A percentile compares a stretch with the other conserved stretches of the same genome.
Conservation (phyloP, 2,797 vertebrate species). For the Ctenochaetus hawaiiensis region DNA sequence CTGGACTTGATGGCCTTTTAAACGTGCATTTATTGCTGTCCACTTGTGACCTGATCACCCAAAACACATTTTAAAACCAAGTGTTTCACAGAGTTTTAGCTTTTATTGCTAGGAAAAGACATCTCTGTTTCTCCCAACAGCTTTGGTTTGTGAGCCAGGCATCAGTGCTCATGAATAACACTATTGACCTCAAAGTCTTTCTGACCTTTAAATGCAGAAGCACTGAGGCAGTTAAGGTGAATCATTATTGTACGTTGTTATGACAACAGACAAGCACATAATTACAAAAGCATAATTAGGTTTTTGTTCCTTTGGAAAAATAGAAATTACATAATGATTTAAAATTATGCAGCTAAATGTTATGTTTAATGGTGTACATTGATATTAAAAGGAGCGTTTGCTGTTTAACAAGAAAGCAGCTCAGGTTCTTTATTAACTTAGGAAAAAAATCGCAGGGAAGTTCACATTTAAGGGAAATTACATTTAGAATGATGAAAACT, state of each 20-base stretch:
- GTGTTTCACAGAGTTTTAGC: too few species aligned
- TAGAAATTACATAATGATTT: constrained; percentile 26
- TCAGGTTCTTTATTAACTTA: constrained; percentile 27
- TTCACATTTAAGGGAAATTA: constrained; percentile 37
- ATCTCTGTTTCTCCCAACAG: constrained; percentile 1
- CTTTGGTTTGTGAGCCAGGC: constrained; percentile 26
- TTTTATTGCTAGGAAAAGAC: too few species aligned
- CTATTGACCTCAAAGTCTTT: constrained; percentile 26
- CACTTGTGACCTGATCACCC: too few species aligned
- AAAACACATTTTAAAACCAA: too few species aligned
- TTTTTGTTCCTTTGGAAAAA: constrained; percentile 39
- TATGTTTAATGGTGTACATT: background rate
- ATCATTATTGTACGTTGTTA: constrained; percentile 37
- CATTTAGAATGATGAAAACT: constrained; percentile 17
- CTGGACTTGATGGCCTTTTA: too few species aligned
- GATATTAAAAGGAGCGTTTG: constrained; percentile 16
- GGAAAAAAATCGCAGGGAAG: background rate
- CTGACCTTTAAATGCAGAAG: constrained; percentile 20
- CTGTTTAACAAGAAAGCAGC: constrained; percentile 8
- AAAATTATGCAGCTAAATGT: constrained; percentile 45
- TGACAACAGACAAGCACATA: constrained; percentile 28
- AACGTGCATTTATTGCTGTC: too few species aligned
- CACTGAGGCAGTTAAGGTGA: background rate
- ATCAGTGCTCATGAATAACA: constrained; percentile 24
- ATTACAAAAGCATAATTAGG: constrained; percentile 52